These are phyloP conservation scores for Maylandia zebra DNA, from an alignment of 2,113 vertebrate species.

Conservation along the genomic window DNA sequence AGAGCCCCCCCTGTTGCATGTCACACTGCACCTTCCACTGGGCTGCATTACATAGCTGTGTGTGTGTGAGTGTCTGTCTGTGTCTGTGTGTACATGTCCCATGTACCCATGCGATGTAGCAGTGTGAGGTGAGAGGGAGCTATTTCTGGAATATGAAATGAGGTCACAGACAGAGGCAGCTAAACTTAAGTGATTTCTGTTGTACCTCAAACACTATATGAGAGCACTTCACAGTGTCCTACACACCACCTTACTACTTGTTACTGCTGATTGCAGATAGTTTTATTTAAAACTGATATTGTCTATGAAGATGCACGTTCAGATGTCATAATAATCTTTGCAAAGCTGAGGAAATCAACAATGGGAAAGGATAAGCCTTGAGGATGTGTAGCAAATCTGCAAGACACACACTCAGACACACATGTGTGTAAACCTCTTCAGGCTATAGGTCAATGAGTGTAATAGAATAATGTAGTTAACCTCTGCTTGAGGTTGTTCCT, in stretches of 20 bases:
- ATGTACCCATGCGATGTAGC: conserved; percentile 18
- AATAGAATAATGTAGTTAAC: conserved; percentile 27
- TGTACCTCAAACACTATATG: neutral
- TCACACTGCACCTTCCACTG: conserved; percentile 36
- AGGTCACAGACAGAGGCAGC: conserved; percentile 54
- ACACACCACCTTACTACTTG: neutral
- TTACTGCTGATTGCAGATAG: neutral
- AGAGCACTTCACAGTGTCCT: neutral
- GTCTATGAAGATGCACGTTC: neutral
- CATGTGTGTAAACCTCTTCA: neutral
- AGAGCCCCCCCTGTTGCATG: conserved; percentile 29
- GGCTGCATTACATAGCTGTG: neutral
- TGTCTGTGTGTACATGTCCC: neutral
- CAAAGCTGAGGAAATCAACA: neutral
- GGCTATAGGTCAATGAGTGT: conserved; percentile 37
- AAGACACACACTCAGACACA: neutral
- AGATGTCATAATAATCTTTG: neutral
- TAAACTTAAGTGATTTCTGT: conserved; percentile 39
- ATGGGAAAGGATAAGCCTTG: neutral
- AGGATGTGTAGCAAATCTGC: neutral
- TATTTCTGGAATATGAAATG: conserved; percentile 56
- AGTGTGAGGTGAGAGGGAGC: conserved; percentile 11
- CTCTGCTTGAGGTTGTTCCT: conserved; percentile 7
- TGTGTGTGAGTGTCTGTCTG: neutral
- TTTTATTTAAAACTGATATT: neutral